Evolutionary conservation across 2,797 vertebrate genomes (phyloP).

Genomic region (Heteromormyrus szaboi): DNA sequence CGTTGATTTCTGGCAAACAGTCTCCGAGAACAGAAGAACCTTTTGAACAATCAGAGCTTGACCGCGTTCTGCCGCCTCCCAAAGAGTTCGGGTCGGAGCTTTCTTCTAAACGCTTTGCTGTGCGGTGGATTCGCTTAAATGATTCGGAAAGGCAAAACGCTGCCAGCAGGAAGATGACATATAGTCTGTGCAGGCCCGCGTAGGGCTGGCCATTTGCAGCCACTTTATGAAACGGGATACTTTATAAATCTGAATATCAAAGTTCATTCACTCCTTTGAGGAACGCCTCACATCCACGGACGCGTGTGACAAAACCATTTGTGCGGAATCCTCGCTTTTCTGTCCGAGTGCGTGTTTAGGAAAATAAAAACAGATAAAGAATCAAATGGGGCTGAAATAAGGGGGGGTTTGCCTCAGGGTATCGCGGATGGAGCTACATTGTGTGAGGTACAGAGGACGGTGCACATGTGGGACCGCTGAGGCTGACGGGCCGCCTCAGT

Average conservation of each 20-base stretch:
- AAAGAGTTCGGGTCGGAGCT: background rate
- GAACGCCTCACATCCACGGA: background rate
- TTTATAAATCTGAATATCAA: conserved; percentile 5
- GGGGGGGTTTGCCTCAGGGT: background rate
- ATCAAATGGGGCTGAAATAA: background rate
- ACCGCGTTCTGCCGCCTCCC: background rate
- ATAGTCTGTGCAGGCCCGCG: background rate
- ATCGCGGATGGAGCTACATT: background rate
- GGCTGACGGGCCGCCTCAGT: conserved; percentile 36
- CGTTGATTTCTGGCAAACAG: background rate
- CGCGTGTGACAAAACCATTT: background rate
- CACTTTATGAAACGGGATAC: conserved; percentile 1
- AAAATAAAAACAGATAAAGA: background rate
- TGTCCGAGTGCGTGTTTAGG: background rate
- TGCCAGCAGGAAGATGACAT: background rate
- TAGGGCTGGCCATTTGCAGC: background rate
- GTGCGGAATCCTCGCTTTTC: background rate
- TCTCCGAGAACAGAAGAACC: background rate
- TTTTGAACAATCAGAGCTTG: background rate
- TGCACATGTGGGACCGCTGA: conserved; percentile 24
- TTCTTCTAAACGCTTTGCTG: background rate
- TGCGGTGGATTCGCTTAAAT: background rate
- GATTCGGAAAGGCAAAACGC: background rate
- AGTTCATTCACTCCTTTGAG: background rate
- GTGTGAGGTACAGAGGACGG: background rate